phyloP scores from a whole-genome alignment of 2,113 vertebrate genomes.

The Takifugu bimaculatus region DNA sequence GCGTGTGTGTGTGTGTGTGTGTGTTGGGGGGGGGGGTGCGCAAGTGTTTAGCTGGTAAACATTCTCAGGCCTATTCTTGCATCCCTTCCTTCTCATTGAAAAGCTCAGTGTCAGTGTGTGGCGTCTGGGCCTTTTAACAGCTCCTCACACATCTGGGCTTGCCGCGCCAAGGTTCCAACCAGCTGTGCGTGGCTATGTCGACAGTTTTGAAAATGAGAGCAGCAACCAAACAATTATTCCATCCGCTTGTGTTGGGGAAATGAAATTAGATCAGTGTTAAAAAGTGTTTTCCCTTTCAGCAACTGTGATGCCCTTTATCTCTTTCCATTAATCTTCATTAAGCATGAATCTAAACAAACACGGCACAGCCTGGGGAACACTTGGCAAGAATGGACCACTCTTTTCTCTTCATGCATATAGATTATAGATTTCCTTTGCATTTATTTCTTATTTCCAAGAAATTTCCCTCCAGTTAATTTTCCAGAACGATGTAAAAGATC shows the following conservation, averaged over 20 bases:
- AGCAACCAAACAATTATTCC: constrained; percentile 15
- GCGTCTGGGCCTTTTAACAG: constrained; percentile 8
- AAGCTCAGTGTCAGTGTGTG: not conserved
- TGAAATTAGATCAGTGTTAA: constrained; percentile 18
- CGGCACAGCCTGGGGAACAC: not conserved
- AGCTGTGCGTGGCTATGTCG: constrained; percentile 18
- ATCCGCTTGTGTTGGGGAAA: constrained; percentile 6
- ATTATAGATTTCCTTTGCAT: not conserved
- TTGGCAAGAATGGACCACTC: not conserved
- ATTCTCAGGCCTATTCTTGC: constrained; percentile 1
- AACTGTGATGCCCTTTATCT: constrained; percentile 3
- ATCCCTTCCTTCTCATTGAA: constrained; percentile 8
- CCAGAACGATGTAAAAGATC: too few species aligned
- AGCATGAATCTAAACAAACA: constrained; percentile 9
- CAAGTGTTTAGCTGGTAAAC: too few species aligned
- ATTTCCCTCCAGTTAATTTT: too few species aligned
- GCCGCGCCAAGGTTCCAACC: constrained; percentile 13
- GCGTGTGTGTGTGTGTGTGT: too few species aligned
- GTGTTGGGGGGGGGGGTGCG: too few species aligned
- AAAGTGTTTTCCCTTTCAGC: constrained; percentile 11
- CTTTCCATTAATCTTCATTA: constrained; percentile 23
- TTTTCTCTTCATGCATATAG: not conserved
- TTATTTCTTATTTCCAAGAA: too few species aligned
- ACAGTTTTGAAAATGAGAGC: constrained; percentile 33
- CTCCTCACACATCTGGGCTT: constrained; percentile 10